Evolutionary conservation across 1,140 invertebrate genomes (phyloP).

Genomic region (Tetramorium alpestre): DNA sequence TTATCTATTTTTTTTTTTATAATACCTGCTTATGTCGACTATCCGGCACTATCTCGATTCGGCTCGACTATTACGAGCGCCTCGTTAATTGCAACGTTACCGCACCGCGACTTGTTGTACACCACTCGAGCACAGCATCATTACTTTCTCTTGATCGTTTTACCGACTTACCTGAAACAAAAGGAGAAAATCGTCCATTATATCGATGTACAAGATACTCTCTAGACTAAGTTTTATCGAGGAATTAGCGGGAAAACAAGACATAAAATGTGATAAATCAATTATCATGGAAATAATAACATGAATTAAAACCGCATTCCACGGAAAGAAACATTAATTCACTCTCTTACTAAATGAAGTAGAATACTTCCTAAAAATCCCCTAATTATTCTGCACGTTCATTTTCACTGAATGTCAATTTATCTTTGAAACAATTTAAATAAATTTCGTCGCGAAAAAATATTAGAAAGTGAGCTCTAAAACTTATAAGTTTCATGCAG

Average conservation of each 20-base stretch:
- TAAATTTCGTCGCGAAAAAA: not conserved
- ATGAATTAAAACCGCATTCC: not conserved
- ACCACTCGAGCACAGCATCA: not conserved
- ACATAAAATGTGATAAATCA: not conserved
- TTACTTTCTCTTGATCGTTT: conserved; percentile 13
- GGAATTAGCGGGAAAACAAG: not conserved
- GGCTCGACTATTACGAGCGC: conserved; percentile 34
- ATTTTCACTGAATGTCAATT: not conserved
- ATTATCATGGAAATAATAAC: not conserved
- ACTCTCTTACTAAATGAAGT: not conserved
- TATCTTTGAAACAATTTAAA: not conserved
- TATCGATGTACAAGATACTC: conserved; percentile 4
- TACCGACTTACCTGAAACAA: conserved; percentile 70
- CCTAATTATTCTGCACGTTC: not conserved
- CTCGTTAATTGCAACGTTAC: conserved; percentile 62
- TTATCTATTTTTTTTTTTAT: conserved; percentile 9
- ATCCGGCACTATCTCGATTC: conserved; percentile 38
- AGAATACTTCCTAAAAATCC: not conserved
- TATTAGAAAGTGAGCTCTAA: not conserved
- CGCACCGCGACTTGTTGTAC: conserved; percentile 47
- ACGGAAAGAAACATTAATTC: not conserved
- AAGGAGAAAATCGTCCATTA: conserved; percentile 48
- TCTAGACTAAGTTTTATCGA: conserved; percentile 19
- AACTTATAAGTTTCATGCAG: not conserved
- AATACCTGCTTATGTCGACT: conserved; percentile 52